phyloP scores from a whole-genome alignment of 1,140 invertebrate species.

The Helicoverpa zea region DNA sequence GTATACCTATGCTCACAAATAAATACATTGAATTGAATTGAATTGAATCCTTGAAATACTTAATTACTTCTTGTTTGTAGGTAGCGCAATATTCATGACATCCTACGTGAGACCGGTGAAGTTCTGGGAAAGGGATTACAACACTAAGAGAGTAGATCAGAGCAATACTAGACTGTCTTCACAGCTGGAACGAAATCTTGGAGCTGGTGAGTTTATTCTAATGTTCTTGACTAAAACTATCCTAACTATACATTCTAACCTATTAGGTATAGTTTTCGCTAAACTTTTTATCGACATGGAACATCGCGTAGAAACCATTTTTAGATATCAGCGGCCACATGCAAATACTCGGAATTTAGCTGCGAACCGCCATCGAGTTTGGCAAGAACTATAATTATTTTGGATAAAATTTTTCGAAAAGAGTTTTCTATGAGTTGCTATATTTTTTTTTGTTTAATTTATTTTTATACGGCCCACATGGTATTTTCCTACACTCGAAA shows the following conservation, averaged over 20 bases:
- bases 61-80: conserved; percentile 69
- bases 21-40: too few relatives aligned
- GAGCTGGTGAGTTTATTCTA: conserved; percentile 86
- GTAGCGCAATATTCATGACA: conserved; percentile 98
- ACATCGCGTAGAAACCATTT: too few relatives aligned
- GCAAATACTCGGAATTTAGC: too few relatives aligned
- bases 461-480: not conserved
- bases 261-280: not conserved
- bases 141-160: conserved; percentile 98
- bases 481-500: too few relatives aligned
- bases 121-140: conserved; percentile 99
- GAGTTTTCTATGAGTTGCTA: not conserved
- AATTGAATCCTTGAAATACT: conserved; percentile 17
- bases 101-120: conserved; percentile 99
- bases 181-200: conserved; percentile 97
- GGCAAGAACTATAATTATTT: too few relatives aligned
- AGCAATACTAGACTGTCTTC: conserved; percentile 98
- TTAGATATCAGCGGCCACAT: too few relatives aligned
- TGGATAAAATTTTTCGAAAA: too few relatives aligned
- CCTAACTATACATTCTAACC: too few relatives aligned
- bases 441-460: too few relatives aligned
- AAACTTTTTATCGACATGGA: not conserved
- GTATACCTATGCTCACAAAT: too few relatives aligned
- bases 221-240: not conserved
- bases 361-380: too few relatives aligned